Base-by-base conservation (phyloP, 1,140 invertebrate genomes). In the Trichonephila inaurata region DNA sequence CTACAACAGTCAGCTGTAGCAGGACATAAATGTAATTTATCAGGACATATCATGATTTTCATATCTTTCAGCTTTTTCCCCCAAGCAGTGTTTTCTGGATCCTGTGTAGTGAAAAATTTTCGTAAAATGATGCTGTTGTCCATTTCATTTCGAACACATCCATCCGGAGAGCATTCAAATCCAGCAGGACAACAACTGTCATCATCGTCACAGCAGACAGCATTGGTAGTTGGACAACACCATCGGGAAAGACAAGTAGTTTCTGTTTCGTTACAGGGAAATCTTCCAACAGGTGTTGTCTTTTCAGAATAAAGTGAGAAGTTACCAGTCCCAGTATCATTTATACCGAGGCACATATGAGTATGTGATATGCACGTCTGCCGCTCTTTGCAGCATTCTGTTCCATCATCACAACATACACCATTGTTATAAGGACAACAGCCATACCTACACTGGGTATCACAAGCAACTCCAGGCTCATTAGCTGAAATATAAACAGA, bases 351-450 rank as follows among this genome's bases (percentile, higher is more conserved):
- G 82, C 82, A 85, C 19, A 24, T 85, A 16, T 60, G 19, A 14
- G 24, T 7, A 5, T 58, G 8, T n/a, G 82, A 1, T 16, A 85
- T n/a, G 58, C 82, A 85, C 6, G 82, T 58, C n/a, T 85, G 44
- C 0, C 21, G 19, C n/a, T 85, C 40, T 51, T 21, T 51, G 44
- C 82, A 85, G 21, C 82, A 85, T 10, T 3, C 10, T 2, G 21
- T 10, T 58, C 21, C 8, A 51, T 21, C 51, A 18, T n/a, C 19
- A 51, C 82, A 85, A 14, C 51, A 85, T 2, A 60, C 58, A 3
- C 44, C 82, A n/a, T 85, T 58, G 8, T 16, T 44, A 85, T 85
- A n/a, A 58, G 82, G 51, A 24, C 82, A 85, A 3, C 82, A 85
- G 28, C 82, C 44, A 24, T 58, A 16, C 1, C 16, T 19, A 10